Evolutionary conservation across 2,113 vertebrate species (phyloP), one percentile per base, ranked within the genome.

Genomic region (Synchiropus splendidus): DNA sequence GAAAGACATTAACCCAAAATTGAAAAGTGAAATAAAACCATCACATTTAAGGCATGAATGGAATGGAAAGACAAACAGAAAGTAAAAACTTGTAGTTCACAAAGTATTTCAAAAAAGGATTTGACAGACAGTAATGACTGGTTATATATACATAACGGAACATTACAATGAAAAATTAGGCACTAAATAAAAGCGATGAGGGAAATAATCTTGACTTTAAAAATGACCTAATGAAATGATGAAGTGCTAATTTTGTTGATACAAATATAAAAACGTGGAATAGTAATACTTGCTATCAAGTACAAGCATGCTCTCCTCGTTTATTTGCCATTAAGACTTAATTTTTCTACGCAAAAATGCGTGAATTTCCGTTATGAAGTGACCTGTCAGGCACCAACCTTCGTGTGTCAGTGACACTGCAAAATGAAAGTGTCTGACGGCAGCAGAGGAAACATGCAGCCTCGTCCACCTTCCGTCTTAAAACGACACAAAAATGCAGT

Each of bases 371-470:
- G 8, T 2, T 75, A 56, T 37, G 42, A 48, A 44, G 21, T 42
- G 9, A 44, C 5, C 30, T 42, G 36, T 5, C 16, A 9, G 4
- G 1, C 12, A 14, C 34, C 35, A 27, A 32, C 36, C 12, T 16
- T 11, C 37, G 45, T 56, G 18, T 43, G 51, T 65, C 76, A 35
- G 77, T 79, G 77, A 79, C 77, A 3, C 21, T 70, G 77, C 77
- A 77, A 18, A 77, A 75, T 10, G 14, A 37, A n/a, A 32, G 16
- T 8, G 9, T 16, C 27, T 6, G 38, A 16, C 15, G 30, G 39
- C n/a, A 5, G 36, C n/a, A 17, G 31, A 10, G 45, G 31, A 18
- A 39, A 39, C 14, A 2, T 12, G 18, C 18, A 1, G 16, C 10
- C 11, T 2, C 6, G 13, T 13, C 35, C 11, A 16, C 12, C 13